phyloP scores from a whole-genome alignment of 2,888 invertebrate genomes.

The Polymixis lichenea region DNA sequence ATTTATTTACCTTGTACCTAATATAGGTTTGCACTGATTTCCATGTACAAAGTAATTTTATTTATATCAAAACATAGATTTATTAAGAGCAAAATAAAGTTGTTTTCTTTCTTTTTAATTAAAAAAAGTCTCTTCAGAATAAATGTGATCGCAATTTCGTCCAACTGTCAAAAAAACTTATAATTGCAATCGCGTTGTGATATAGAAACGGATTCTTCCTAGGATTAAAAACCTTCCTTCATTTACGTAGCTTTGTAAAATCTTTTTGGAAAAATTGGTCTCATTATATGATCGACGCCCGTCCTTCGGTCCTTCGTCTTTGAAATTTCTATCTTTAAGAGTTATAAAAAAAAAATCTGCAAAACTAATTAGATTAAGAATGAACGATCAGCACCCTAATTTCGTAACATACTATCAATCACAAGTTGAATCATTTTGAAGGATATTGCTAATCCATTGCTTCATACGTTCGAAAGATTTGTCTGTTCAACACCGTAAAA shows the following conservation, averaged over 20 bases:
- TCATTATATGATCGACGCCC: not conserved
- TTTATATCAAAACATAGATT: not conserved
- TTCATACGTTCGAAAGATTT: no score
- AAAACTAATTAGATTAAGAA: not conserved
- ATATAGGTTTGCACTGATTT: no score
- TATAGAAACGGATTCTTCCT: not conserved
- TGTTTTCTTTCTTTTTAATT: not conserved
- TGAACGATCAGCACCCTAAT: no score
- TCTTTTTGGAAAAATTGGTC: not conserved
- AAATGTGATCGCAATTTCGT: not conserved
- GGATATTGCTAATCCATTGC: no score
- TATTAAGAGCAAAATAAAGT: not conserved
- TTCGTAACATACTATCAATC: no score
- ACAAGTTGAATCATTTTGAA: no score
- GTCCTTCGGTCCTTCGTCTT: no score
- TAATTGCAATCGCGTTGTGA: not conserved
- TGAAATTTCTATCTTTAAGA: not conserved
- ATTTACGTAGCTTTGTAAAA: not conserved
- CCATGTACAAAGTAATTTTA: not conserved
- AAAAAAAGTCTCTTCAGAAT: not conserved
- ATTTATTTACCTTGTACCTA: no score
- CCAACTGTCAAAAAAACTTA: not conserved
- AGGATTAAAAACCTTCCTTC: no score
- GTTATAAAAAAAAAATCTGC: not conserved
- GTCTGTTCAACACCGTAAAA: no score